Evolutionary conservation across 2,888 invertebrate genomes (phyloP).

Genomic region (Tetrapedia diversipes): DNA sequence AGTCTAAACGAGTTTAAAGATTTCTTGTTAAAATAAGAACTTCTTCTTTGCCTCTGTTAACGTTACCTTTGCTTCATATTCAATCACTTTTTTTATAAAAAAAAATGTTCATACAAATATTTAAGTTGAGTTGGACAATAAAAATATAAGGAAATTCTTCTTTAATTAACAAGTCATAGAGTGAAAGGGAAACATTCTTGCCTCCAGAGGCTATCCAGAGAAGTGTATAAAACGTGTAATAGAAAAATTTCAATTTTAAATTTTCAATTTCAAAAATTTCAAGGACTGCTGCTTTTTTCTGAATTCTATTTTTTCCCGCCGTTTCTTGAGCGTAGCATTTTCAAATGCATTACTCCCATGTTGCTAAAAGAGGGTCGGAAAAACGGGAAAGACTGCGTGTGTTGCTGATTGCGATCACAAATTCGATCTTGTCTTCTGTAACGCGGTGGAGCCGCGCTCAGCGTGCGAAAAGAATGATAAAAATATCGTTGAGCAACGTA

Average conservation of each 20-base stretch:
- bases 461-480: not conserved
- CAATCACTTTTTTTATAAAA: not conserved
- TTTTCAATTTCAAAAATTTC: too few relatives aligned
- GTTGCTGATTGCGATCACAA: not conserved
- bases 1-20: too few relatives aligned
- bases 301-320: too few relatives aligned
- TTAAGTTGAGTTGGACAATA: not conserved
- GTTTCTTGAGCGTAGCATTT: not conserved
- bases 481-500: not conserved
- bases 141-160: too few relatives aligned
- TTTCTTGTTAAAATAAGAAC: too few relatives aligned
- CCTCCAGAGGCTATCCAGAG: too few relatives aligned
- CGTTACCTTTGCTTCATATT: not conserved
- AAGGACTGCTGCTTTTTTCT: conserved; percentile 3
- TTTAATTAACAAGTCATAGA: too few relatives aligned
- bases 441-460: conserved; percentile 8
- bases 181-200: too few relatives aligned
- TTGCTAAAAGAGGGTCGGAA: not conserved
- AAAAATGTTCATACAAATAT: not conserved
- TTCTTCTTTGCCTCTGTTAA: too few relatives aligned
- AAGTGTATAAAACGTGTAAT: too few relatives aligned
- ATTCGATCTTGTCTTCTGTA: conserved; percentile 62
- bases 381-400: too few relatives aligned
- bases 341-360: not conserved
- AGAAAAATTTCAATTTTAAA: too few relatives aligned